These are phyloP conservation scores for Automeris io DNA, from an alignment of 2,888 invertebrate genomes.

Conservation along the genomic window DNA sequence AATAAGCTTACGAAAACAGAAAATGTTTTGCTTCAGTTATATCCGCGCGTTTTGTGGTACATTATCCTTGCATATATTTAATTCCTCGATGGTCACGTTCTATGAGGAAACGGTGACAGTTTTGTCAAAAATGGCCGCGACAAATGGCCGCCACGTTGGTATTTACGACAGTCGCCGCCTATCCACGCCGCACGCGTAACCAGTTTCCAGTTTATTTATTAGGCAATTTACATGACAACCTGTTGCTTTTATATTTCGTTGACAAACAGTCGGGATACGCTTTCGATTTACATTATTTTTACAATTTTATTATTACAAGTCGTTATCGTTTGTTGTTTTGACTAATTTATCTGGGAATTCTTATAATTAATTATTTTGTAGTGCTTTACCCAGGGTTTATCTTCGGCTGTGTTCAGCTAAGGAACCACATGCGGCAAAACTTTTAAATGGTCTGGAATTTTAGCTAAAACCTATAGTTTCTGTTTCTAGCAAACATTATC, in stretches of 20 bases:
- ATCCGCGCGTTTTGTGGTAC: no score
- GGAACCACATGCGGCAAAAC: no score
- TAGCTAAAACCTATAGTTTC: no score
- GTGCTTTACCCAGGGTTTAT: no score
- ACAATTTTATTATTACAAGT: background rate
- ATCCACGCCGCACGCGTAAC: background rate
- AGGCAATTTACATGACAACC: background rate
- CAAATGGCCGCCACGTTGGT: background rate
- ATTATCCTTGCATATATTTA: no score
- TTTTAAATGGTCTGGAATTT: no score
- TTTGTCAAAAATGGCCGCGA: background rate
- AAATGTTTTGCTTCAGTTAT: no score
- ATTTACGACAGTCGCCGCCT: background rate
- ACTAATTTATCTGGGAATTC: no score
- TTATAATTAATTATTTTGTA: no score
- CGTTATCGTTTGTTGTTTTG: background rate
- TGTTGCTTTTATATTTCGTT: background rate
- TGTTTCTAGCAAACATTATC: no score
- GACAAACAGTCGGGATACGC: background rate
- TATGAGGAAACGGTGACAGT: background rate
- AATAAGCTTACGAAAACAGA: no score
- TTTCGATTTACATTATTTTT: constrained; percentile 1
- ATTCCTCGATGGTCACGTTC: background rate
- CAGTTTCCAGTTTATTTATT: constrained; percentile 1
- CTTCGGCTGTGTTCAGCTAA: no score